A percentile compares a stretch with the other conserved stretches of the same genome.
These are phyloP conservation scores for Cochlearius cochlearius DNA, from an alignment of 2,113 vertebrate genomes.

Conservation along the genomic window DNA sequence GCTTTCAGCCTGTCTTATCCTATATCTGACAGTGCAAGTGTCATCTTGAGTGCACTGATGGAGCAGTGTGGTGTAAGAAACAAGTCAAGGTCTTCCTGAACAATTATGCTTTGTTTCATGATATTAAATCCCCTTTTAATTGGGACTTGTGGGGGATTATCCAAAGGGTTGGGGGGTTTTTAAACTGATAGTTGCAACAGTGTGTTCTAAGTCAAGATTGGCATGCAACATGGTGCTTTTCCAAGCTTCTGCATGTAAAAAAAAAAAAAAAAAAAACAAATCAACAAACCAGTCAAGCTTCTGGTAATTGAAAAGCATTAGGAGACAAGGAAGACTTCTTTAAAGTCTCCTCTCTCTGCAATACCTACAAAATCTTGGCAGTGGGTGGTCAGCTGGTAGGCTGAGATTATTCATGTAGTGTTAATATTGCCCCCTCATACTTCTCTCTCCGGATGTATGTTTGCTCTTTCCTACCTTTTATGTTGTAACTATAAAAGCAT, in stretches of 20 bases:
- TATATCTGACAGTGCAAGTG: neutral
- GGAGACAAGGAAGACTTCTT: neutral
- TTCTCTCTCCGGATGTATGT: neutral
- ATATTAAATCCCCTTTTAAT: slow-evolving; percentile 18
- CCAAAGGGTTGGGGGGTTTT: neutral
- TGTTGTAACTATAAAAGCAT: neutral
- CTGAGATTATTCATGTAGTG: neutral
- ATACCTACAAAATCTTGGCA: neutral
- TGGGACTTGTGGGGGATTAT: neutral
- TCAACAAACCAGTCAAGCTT: neutral
- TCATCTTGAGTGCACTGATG: neutral
- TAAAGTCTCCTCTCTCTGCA: neutral
- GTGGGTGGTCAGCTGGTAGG: neutral
- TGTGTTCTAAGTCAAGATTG: neutral
- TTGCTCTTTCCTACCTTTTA: neutral
- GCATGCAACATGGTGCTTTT: neutral
- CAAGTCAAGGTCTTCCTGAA: neutral
- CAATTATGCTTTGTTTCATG: neutral
- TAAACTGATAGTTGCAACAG: neutral
- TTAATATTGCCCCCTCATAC: neutral
- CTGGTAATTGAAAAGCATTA: neutral
- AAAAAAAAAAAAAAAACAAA: neutral
- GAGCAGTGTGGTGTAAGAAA: neutral
- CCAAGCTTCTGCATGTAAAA: neutral
- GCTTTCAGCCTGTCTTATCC: neutral